These are phyloP conservation scores for Sebastes minor DNA, from an alignment of 2,797 vertebrate genomes.

Conservation along the genomic window DNA sequence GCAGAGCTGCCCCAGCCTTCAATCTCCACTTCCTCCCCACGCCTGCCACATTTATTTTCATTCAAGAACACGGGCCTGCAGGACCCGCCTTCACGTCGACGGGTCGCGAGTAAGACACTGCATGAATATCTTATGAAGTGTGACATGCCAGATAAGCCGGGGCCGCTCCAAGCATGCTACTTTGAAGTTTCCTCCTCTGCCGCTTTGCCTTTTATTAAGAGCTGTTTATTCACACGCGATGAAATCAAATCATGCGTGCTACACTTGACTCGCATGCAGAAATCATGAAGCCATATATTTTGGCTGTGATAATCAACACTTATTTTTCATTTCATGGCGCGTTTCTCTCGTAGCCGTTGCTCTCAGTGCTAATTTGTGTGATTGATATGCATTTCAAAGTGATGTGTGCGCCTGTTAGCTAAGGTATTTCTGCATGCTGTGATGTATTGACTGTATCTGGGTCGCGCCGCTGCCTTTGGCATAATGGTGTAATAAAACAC, in stretches of 20 bases:
- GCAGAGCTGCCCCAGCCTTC: background rate
- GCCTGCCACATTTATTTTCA: conserved; percentile 59
- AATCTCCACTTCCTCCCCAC: conserved; percentile 33
- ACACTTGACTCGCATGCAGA: conserved; percentile 17
- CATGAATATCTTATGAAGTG: conserved; percentile 75
- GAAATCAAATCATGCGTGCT: conserved; percentile 47
- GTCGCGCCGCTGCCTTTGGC: conserved; percentile 63
- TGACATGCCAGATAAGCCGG: conserved; percentile 65
- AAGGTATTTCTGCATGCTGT: conserved; percentile 15
- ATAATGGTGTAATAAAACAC: conserved; percentile 52
- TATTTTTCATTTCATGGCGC: background rate
- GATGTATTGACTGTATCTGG: conserved; percentile 59
- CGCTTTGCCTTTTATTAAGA: conserved; percentile 54
- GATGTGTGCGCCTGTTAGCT: conserved; percentile 23
- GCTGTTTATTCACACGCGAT: conserved; percentile 63
- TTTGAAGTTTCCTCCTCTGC: conserved; percentile 70
- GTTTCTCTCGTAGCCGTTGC: background rate
- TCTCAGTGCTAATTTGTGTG: background rate
- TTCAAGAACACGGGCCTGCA: conserved; percentile 44
- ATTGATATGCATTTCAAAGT: conserved; percentile 42
- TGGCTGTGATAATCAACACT: background rate
- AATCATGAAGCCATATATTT: conserved; percentile 12
- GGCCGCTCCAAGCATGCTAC: conserved; percentile 57
- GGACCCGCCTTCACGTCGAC: conserved; percentile 47
- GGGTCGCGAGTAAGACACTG: conserved; percentile 43